These are phyloP conservation scores for Gryllus bimaculatus DNA, from an alignment of 1,140 invertebrate genomes.

Conservation along the genomic window DNA sequence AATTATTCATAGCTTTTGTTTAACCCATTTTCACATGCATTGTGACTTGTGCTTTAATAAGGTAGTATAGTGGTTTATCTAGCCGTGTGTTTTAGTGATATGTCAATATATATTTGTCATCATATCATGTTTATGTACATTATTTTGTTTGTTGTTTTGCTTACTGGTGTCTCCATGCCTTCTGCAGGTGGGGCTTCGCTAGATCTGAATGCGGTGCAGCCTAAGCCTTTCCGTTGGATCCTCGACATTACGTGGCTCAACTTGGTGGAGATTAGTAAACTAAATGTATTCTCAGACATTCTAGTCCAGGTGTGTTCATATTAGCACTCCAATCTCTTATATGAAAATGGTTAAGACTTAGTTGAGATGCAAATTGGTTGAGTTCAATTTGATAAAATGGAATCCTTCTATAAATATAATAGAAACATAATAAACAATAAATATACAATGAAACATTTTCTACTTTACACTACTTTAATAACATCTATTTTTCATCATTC, in stretches of 20 bases:
- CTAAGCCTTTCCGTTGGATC: constrained; percentile 93
- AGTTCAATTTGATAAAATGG: too few species aligned
- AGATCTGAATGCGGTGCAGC: constrained; percentile 82
- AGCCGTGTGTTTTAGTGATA: neutral
- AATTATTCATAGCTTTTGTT: too few species aligned
- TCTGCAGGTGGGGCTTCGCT: constrained; percentile 73
- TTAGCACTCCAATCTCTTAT: neutral
- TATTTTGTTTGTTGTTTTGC: neutral
- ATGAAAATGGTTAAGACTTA: too few species aligned
- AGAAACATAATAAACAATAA: too few species aligned
- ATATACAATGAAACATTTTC: too few species aligned
- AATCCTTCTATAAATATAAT: too few species aligned
- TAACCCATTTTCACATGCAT: too few species aligned
- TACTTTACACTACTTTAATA: too few species aligned
- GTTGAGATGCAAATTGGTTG: too few species aligned
- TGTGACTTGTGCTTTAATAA: too few species aligned
- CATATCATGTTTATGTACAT: neutral
- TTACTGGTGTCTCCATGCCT: neutral
- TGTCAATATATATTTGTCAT: neutral
- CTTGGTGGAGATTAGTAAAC: constrained; percentile 86
- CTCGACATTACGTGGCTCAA: constrained; percentile 94
- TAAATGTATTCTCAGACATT: constrained; percentile 72
- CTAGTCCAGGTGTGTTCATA: constrained; percentile 53
- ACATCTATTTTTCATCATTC: too few species aligned
- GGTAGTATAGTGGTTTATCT: too few species aligned